Conservation (phyloP, 2,888 invertebrate species). For the Dugesia japonica region DNA sequence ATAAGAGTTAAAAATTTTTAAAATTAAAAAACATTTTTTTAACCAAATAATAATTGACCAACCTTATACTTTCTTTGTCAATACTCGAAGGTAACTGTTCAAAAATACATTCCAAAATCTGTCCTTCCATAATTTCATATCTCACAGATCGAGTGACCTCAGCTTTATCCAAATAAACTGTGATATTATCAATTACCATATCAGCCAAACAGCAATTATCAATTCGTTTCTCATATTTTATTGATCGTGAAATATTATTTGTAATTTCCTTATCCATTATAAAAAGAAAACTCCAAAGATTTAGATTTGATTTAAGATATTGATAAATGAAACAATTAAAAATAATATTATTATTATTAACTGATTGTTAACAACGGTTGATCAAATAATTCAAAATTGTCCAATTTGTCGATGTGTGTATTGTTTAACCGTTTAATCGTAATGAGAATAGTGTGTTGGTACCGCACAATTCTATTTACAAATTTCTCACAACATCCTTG, state of each 20-base stretch:
- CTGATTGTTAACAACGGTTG: not conserved
- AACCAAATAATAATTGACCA: constrained; percentile 5
- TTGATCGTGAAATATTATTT: not conserved
- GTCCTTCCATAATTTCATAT: constrained; percentile 31
- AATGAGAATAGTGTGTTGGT: not conserved
- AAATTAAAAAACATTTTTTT: no score
- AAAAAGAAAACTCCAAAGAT: not conserved
- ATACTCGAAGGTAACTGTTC: constrained; percentile 38
- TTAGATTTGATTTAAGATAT: not conserved
- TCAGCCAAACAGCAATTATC: not conserved
- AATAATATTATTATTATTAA: no score
- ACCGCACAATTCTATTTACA: not conserved
- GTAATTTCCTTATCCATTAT: not conserved
- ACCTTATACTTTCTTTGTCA: constrained; percentile 40
- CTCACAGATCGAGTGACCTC: constrained; percentile 37
- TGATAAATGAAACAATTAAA: constrained; percentile 10
- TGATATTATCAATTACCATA: constrained; percentile 35
- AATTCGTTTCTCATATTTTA: not conserved
- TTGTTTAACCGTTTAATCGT: not conserved
- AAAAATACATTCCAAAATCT: constrained; percentile 38
- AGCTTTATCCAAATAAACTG: constrained; percentile 40
- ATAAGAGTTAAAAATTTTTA: no score
- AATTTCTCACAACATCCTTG: not conserved
- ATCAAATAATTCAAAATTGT: not conserved
- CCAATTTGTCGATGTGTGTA: not conserved